These are phyloP conservation scores for Lepidocolaptes lacrymiger DNA, from an alignment of 2,797 vertebrate species.

Conservation along the genomic window DNA sequence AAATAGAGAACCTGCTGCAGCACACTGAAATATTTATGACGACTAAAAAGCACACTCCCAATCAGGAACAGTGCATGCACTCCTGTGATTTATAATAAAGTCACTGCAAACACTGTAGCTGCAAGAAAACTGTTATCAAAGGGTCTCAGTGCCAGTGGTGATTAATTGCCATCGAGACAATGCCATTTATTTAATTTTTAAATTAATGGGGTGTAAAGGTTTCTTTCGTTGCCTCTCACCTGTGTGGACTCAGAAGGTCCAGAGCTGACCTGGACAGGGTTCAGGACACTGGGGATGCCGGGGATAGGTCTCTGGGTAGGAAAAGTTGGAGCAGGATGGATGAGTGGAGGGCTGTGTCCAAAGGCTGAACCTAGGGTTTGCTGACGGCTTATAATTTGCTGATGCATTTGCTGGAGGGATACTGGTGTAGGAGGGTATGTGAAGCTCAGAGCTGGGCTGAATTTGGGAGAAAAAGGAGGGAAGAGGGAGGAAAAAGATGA, in stretches of 20 bases:
- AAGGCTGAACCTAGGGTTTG: slow-evolving; percentile 93
- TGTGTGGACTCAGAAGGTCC: slow-evolving; percentile 90
- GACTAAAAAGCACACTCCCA: slow-evolving; percentile 2
- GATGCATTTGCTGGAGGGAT: slow-evolving; percentile 93
- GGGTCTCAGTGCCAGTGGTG: slow-evolving; percentile 61
- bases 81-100: slow-evolving; percentile 21
- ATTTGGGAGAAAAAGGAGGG: slow-evolving; percentile 36
- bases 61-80: neutral
- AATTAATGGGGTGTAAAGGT: neutral
- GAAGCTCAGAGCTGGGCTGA: slow-evolving; percentile 91
- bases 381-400: slow-evolving; percentile 92
- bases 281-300: slow-evolving; percentile 88
- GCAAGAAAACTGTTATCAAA: slow-evolving; percentile 38
- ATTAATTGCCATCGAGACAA: slow-evolving; percentile 78
- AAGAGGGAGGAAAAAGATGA: neutral
- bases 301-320: slow-evolving; percentile 92
- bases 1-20: neutral
- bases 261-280: slow-evolving; percentile 86
- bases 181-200: slow-evolving; percentile 14
- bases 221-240: slow-evolving; percentile 80
- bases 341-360: slow-evolving; percentile 95
- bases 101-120: neutral
- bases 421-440: slow-evolving; percentile 94
- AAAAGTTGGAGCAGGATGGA: slow-evolving; percentile 93
- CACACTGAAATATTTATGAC: slow-evolving; percentile 12